Base-by-base conservation (phyloP, 2,888 invertebrate genomes). In the Hanleya hanleyi region DNA sequence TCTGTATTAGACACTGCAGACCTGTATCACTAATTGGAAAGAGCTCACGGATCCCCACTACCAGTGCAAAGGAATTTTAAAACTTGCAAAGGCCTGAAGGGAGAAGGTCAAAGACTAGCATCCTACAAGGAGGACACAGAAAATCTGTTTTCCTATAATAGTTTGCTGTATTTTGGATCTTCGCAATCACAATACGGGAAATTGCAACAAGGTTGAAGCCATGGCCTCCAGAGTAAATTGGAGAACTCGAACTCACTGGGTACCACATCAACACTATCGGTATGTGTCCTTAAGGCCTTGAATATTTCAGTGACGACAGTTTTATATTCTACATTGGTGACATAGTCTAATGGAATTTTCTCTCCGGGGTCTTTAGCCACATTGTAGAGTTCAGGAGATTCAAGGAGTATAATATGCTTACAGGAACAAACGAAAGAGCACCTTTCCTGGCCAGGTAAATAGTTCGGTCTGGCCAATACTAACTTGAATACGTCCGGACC, bases 301-400 rank as follows among this genome's bases (percentile, higher is more conserved):
- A 51, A 64, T n/a, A 73, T 61, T 4, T 12, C 18, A 9, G 36
- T 22, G 6, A 61, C 41, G 1, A 74, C 41, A 3, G 37, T 18
- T 22, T 50, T 41, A 9, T 62, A 50, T 3, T 77, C 69, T n/a
- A 65, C 71, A 66, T 80, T 73, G 67, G 77, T 57, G n/a, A 71
- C 71, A 61, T 78, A 67, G 57, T 86, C 81, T 6, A 91, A 79
- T 22, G 89, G 89, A 62, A 84, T 86, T 32, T 80, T 81, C 81
- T 92, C 92, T 22, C 86, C 87, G 0, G 91, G 91, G 82, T 92
- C 92, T 49, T 81, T 78, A 26, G 86, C 86, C 66, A 92, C 81
- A 70, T 92, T 90, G 77, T 88, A 92, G 12, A 92, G 78, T 22
- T 90, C 79, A 18, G 92, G 92, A 2, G 90, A 90, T 62, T 90